Evolutionary conservation across 2,797 vertebrate genomes (phyloP), one percentile per base, ranked within the genome.

Genomic region (Austrolebias charrua): DNA sequence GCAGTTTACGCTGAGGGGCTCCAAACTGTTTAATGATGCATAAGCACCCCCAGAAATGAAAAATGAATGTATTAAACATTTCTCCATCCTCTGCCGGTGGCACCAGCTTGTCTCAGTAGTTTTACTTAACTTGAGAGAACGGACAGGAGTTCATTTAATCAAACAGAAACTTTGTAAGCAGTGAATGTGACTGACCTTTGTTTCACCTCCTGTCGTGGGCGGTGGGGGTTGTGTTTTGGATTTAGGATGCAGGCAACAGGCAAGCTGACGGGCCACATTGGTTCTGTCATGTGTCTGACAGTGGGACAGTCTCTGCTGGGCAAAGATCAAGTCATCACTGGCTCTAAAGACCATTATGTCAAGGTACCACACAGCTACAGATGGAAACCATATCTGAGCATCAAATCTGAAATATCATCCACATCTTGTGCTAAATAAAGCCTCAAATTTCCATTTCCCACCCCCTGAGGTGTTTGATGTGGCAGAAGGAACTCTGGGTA

Each of bases 261-360:
- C 60, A 99, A 97, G 87, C 92, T 99, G 79, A 95, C 91, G 0
- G 98, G 98, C 45, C 97, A 99, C 88, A 98, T 95, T 0, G 97
- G 96, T 12, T 95, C 98, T 0, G 96, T 99, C 83, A 99, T 99
- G 95, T 98, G 97, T 83, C 91, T 99, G 56, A 99, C 96, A 0
- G 96, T 97, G 73, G 94, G 93, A 73, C 95, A 94, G 84, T 96
- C 95, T 0, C 67, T 93, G 1, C 93, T 87, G 75, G 95, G 93
- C 69, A 96, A 95, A 5, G 96, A 98, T 87, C 93, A 98, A 84
- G 95, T 99, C 63, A 95, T 99, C 83, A 99, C 98, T 0, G 98
- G 98, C 69, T 99, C 98, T 71, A 99, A 99, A 83, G 97, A 99
- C 83, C 98, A 99, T 86, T 99, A 98, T 0, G 94, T 99, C 68